Conservation (phyloP, 2,113 vertebrate species). For the Aegypius monachus region DNA sequence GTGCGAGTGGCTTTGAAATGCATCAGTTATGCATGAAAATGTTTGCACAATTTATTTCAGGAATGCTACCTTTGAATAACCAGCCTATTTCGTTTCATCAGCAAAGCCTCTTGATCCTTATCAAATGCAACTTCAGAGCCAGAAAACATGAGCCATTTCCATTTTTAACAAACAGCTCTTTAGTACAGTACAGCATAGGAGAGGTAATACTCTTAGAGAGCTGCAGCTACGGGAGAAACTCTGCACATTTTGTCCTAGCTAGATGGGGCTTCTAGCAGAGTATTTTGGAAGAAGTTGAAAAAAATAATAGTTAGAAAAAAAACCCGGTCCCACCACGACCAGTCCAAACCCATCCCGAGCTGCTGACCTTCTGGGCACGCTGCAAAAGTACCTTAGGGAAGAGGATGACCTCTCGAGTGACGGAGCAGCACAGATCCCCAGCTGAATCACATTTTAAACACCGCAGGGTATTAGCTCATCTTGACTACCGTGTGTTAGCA, state of each 20-base stretch:
- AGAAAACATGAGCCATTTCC: neutral
- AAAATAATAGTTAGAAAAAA: neutral
- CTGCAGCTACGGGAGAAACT: neutral
- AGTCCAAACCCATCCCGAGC: fast-evolving
- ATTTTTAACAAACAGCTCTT: neutral
- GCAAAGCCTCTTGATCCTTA: neutral
- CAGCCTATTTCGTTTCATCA: neutral
- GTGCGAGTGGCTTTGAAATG: neutral
- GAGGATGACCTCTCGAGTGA: neutral
- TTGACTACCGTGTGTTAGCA: fast-evolving
- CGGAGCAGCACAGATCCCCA: fast-evolving
- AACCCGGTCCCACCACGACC: fast-evolving
- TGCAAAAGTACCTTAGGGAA: neutral
- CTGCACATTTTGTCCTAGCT: neutral
- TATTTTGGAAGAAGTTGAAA: neutral
- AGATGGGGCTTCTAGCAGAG: neutral
- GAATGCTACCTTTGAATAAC: neutral
- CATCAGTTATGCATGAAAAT: neutral
- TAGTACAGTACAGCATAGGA: neutral
- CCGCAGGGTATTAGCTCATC: neutral
- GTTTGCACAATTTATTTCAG: neutral
- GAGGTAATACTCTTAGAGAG: neutral
- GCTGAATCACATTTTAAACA: neutral
- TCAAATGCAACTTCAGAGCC: neutral
- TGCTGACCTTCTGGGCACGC: neutral